These are phyloP conservation scores for Drosophila nigromelanica DNA, from an alignment of 1,140 invertebrate genomes.

Conservation along the genomic window DNA sequence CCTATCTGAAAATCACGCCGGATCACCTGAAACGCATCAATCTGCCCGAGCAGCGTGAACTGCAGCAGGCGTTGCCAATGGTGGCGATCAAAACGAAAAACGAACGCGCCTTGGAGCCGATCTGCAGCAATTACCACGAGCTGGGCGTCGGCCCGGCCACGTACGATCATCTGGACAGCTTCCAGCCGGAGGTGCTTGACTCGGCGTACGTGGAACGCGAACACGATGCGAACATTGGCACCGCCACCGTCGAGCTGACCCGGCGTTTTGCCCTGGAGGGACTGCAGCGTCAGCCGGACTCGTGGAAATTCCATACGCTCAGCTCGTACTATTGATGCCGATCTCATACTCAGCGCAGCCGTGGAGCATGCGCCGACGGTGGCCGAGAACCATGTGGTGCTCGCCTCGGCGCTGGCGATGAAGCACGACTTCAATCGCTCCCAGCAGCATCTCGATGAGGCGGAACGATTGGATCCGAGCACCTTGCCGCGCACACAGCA, in stretches of 20 bases:
- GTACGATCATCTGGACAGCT: slow-evolving; percentile 91
- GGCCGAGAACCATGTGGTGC: slow-evolving; percentile 90
- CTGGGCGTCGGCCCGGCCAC: slow-evolving; percentile 84
- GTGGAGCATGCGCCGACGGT: slow-evolving; percentile 90
- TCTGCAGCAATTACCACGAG: slow-evolving; percentile 86
- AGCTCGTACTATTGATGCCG: slow-evolving; percentile 94
- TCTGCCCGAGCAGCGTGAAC: slow-evolving; percentile 58
- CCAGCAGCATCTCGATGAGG: slow-evolving; percentile 88
- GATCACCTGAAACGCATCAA: slow-evolving; percentile 69
- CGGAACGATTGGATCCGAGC: slow-evolving; percentile 87
- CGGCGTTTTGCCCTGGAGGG: slow-evolving; percentile 84
- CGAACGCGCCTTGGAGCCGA: slow-evolving; percentile 84
- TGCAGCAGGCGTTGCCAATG: slow-evolving; percentile 26
- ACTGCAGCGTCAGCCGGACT: slow-evolving; percentile 89
- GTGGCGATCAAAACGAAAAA: slow-evolving; percentile 15
- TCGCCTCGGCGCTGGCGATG: slow-evolving; percentile 90
- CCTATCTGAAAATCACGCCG: slow-evolving; percentile 66
- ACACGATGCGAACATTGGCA: slow-evolving; percentile 88
- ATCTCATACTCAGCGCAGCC: slow-evolving; percentile 91
- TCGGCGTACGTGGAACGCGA: slow-evolving; percentile 87
- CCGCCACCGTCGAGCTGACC: slow-evolving; percentile 86
- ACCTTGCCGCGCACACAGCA: slow-evolving; percentile 67
- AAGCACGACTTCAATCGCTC: slow-evolving; percentile 87
- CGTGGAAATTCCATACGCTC: slow-evolving; percentile 93
- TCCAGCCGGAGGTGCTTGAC: slow-evolving; percentile 87